Evolutionary conservation across 1,140 invertebrate genomes (phyloP).

Genomic region (Magallana ariakensis): DNA sequence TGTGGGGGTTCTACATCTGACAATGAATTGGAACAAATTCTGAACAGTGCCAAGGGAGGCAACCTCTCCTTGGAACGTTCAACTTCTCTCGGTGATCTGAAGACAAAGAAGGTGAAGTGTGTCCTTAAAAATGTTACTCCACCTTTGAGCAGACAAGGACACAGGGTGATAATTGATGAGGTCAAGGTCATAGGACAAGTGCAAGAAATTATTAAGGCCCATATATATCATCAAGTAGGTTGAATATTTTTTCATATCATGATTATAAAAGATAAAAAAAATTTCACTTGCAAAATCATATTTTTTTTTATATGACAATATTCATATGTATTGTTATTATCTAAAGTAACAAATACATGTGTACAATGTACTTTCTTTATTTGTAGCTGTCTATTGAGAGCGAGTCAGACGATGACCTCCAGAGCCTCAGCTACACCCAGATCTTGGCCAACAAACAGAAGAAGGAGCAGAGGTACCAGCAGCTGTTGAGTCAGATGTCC

Average conservation of each 20-base stretch:
- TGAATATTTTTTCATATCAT: background rate
- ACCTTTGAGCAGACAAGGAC: slow-evolving; percentile 53
- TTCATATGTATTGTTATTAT: too few relatives aligned
- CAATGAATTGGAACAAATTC: slow-evolving; percentile 50
- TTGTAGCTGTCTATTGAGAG: slow-evolving; percentile 43
- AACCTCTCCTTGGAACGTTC: slow-evolving; percentile 37
- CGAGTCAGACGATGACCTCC: slow-evolving; percentile 60
- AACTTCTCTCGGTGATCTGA: slow-evolving; percentile 56
- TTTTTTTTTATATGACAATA: background rate
- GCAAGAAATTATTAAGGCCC: slow-evolving; percentile 58
- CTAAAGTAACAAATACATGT: too few relatives aligned
- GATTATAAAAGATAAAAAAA: too few relatives aligned
- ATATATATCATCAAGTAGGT: slow-evolving; percentile 63
- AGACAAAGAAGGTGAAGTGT: slow-evolving; percentile 58
- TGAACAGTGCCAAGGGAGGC: background rate
- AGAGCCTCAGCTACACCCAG: slow-evolving; percentile 50
- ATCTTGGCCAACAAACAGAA: slow-evolving; percentile 53
- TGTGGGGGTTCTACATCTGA: slow-evolving; percentile 54
- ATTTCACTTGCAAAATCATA: too few relatives aligned
- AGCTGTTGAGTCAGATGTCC: slow-evolving; percentile 14
- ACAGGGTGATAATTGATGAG: slow-evolving; percentile 59
- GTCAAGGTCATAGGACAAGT: slow-evolving; percentile 54
- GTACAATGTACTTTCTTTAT: background rate
- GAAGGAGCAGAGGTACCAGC: slow-evolving; percentile 26
- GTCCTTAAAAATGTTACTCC: slow-evolving; percentile 52